Evolutionary conservation across 2,797 vertebrate species (phyloP).

Genomic region (Sibirionetta formosa): DNA sequence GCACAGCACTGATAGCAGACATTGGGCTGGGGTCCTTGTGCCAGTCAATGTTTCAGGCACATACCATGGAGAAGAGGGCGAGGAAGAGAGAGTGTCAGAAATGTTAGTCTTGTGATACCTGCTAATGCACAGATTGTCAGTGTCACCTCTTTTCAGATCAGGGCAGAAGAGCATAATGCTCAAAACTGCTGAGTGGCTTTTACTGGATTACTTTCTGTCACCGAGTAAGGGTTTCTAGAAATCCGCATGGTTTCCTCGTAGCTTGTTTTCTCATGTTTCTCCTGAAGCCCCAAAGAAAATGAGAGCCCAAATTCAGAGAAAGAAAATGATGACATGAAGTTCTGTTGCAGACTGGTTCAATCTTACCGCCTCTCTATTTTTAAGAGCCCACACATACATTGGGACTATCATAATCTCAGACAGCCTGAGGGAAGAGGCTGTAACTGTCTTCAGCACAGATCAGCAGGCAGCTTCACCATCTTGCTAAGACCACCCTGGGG

Average conservation of each 20-base stretch:
- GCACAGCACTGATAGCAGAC: not conserved
- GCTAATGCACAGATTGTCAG: not conserved
- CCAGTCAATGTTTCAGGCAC: not conserved
- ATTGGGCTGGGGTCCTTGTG: not conserved
- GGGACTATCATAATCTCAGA: not conserved
- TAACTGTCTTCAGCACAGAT: not conserved
- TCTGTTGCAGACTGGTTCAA: not conserved
- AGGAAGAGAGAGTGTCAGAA: not conserved
- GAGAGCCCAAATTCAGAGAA: not conserved
- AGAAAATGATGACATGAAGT: not conserved
- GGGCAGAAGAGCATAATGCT: not conserved
- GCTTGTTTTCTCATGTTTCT: not conserved
- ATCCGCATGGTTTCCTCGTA: fast-evolving
- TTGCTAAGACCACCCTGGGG: not conserved
- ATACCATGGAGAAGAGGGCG: not conserved
- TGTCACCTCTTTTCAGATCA: not conserved
- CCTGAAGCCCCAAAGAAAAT: not conserved
- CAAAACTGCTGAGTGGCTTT: not conserved
- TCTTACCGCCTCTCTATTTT: not conserved
- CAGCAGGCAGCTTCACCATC: not conserved
- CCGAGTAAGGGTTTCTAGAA: not conserved
- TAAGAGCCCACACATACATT: not conserved
- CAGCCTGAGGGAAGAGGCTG: not conserved
- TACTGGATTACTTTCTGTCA: not conserved
- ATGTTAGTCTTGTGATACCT: not conserved